These are phyloP conservation scores for Iphiclides podalirius DNA, from an alignment of 2,888 invertebrate genomes.

Conservation along the genomic window DNA sequence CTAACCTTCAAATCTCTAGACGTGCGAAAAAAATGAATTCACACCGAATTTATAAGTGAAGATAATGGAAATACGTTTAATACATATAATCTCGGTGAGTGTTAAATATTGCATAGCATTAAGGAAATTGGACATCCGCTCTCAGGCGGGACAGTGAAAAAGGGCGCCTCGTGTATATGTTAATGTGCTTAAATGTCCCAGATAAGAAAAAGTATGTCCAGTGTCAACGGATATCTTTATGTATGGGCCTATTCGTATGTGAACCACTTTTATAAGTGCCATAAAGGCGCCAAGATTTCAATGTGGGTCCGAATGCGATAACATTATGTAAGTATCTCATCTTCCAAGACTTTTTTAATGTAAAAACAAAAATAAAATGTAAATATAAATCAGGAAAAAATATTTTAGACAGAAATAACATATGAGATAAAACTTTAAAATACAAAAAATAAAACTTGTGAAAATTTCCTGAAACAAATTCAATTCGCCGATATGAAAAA, in stretches of 20 bases:
- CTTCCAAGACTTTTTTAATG: no score
- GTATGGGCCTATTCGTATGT: neutral
- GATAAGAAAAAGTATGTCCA: conserved; percentile 19
- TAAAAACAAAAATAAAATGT: no score
- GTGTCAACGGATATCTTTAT: conserved; percentile 8
- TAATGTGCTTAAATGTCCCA: conserved; percentile 15
- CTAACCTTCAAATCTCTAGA: no score
- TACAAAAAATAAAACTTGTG: no score
- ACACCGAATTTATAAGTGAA: no score
- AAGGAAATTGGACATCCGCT: conserved; percentile 12
- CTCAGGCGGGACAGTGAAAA: conserved; percentile 9
- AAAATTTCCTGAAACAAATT: no score
- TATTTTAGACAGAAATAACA: no score
- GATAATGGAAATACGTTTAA: neutral
- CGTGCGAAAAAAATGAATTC: no score
- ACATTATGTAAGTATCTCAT: no score
- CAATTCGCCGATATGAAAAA: no score
- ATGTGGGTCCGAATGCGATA: neutral
- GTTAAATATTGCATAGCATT: conserved; percentile 8
- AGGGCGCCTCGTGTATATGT: conserved; percentile 19
- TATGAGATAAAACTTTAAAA: no score
- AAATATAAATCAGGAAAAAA: no score
- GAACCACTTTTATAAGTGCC: neutral
- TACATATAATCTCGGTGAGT: neutral
- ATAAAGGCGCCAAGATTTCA: neutral